These are phyloP conservation scores for Rhabdornis inornatus DNA, from an alignment of 2,113 vertebrate genomes.

Conservation along the genomic window DNA sequence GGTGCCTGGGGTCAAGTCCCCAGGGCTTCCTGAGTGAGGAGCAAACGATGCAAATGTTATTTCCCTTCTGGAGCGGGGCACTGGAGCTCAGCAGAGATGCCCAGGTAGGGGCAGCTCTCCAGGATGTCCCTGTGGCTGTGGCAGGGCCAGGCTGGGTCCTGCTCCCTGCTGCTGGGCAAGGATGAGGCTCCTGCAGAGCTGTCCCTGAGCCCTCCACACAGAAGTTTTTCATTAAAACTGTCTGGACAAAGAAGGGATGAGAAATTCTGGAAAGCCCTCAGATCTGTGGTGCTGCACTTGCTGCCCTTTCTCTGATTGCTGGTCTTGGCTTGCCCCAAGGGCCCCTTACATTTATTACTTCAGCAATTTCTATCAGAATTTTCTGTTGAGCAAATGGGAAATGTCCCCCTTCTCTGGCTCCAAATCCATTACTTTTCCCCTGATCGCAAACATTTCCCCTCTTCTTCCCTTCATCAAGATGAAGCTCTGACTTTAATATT, in stretches of 20 bases:
- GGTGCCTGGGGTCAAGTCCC: not conserved
- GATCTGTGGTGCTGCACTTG: not conserved
- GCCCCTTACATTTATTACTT: not conserved
- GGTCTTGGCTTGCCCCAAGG: not conserved
- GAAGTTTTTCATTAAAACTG: accelerated
- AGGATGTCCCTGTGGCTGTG: not conserved
- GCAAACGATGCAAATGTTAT: not conserved
- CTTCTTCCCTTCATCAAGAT: not conserved
- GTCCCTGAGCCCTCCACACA: accelerated
- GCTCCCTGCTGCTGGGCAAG: not conserved
- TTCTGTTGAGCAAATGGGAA: not conserved
- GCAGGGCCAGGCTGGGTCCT: not conserved
- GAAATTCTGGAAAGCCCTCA: not conserved
- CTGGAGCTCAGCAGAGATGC: not conserved
- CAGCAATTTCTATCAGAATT: not conserved
- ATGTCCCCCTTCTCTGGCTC: not conserved
- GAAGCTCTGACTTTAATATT: not conserved
- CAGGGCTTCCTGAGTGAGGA: not conserved
- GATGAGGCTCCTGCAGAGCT: not conserved
- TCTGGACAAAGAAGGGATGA: not conserved
- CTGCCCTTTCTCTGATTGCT: not conserved
- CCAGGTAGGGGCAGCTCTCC: not conserved
- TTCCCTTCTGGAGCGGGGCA: not conserved
- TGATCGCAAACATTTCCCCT: not conserved
- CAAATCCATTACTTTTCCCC: not conserved